These are phyloP conservation scores for Butorides virescens DNA, from an alignment of 2,113 vertebrate genomes.

Conservation along the genomic window DNA sequence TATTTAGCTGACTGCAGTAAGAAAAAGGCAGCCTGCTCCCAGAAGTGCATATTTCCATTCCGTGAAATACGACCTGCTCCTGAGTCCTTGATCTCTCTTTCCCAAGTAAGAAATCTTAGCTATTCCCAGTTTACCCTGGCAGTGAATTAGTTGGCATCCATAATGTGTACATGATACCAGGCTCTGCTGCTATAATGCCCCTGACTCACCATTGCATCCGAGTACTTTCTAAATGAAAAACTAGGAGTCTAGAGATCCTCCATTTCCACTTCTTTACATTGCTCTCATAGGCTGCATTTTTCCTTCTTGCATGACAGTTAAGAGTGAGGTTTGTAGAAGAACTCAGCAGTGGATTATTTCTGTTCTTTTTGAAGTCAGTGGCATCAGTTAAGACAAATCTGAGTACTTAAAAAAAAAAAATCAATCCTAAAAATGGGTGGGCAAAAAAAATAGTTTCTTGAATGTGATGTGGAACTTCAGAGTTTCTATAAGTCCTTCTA, in stretches of 20 bases:
- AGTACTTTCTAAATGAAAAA: not conserved
- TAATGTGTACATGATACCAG: not conserved
- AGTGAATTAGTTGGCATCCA: not conserved
- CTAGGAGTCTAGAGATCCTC: not conserved
- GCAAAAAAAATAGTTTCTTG: not conserved
- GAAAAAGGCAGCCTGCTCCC: slow-evolving; percentile 1
- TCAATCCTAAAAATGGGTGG: not conserved
- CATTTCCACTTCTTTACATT: not conserved
- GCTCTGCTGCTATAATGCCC: not conserved
- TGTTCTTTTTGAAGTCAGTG: not conserved
- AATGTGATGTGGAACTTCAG: not conserved
- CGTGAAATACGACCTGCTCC: not conserved
- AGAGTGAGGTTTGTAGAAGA: not conserved
- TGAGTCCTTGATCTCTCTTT: not conserved
- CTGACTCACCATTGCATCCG: not conserved
- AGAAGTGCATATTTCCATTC: not conserved
- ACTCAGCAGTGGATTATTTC: not conserved
- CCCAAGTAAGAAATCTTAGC: not conserved
- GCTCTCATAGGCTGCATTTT: not conserved
- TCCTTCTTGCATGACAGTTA: not conserved
- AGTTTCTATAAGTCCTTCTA: not conserved
- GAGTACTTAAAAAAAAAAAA: not conserved
- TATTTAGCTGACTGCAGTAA: slow-evolving; percentile 15
- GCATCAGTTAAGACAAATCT: not conserved
- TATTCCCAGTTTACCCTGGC: not conserved